Base-by-base conservation (phyloP, 2,888 invertebrate genomes). In the Andricus curvator region DNA sequence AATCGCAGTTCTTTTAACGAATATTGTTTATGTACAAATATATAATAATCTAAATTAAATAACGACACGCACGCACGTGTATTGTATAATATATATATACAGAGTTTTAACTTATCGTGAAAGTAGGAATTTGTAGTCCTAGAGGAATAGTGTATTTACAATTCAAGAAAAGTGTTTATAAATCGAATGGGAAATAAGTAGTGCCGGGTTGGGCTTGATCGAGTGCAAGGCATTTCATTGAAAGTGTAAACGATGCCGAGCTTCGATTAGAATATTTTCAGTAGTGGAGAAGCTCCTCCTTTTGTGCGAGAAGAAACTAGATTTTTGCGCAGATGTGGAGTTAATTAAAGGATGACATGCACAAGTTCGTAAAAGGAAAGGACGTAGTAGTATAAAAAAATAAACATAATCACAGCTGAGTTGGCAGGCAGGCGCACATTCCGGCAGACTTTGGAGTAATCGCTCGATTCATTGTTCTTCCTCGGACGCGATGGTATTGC, bases 351-450 rank as follows among this genome's bases (percentile, higher is more conserved):
- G 87, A 88, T 86, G 86, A 89, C 85, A 87, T 88, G 88, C 88
- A 85, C 84, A 86, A 88, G 88, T 90, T 89, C 87, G 78, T 89
- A 88, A 89, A 87, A 88, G 81, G 83, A 90, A 90, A 87, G 88
- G 84, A 87, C 56, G 87, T 88, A 88, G 87, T 88, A 88, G 87
- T 89, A 89, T 89, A 88, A 90, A 89, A 56, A 89, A 87, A 88
- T 91, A 90, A 92, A 92, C 92, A 91, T 91, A 92, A 92, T 91
- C 91, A 92, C 91, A 92, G 92, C 91, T 92, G 89, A 89, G 89
- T 91, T 92, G 91, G 91, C 91, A 90, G 90, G 88, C 90, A 89
- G 91, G 88, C 88, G 79, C 84, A 82, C 80, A 84, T 86, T 86
- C 85, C 85, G 86, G 86, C 84, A 88, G 87, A 86, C 85, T 86